A percentile compares a stretch with the other conserved stretches of the same genome.
Evolutionary conservation across 2,888 invertebrate species (phyloP).

Genomic region (Meghimatium bilineatum): DNA sequence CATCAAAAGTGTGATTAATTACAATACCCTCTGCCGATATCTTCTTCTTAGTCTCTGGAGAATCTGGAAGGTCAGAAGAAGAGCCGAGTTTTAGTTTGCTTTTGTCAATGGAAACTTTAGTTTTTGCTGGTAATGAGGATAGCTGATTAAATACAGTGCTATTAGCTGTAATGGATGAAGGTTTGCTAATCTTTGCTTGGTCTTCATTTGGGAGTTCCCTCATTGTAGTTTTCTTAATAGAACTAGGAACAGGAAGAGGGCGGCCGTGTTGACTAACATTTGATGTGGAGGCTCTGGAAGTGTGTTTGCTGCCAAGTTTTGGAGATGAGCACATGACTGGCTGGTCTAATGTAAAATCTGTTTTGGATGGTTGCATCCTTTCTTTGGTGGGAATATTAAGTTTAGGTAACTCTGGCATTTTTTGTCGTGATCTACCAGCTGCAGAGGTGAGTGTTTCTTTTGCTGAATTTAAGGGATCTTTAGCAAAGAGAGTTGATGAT

Average conservation of each 20-base stretch:
- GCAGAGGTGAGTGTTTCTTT: neutral
- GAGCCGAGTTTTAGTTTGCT: slow-evolving; percentile 56
- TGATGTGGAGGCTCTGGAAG: slow-evolving; percentile 1
- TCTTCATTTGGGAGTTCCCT: neutral
- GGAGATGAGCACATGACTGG: slow-evolving; percentile 46
- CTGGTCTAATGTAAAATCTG: neutral
- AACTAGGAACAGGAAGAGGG: neutral
- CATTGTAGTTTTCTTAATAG: neutral
- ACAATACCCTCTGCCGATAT: slow-evolving; percentile 66
- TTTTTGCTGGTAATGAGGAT: slow-evolving; percentile 30
- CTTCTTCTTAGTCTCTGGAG: slow-evolving; percentile 57
- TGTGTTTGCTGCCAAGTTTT: slow-evolving; percentile 19
- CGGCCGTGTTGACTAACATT: neutral
- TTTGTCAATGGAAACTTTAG: slow-evolving; percentile 63
- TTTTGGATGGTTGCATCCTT: neutral
- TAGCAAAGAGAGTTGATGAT: neutral
- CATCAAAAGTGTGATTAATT: slow-evolving; percentile 56
- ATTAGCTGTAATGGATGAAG: neutral
- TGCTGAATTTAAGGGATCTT: neutral
- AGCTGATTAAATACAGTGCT: neutral
- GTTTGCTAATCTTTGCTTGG: neutral
- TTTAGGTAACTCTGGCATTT: slow-evolving; percentile 50
- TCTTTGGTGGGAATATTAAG: slow-evolving; percentile 41
- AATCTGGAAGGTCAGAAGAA: slow-evolving; percentile 50
- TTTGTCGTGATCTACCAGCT: slow-evolving; percentile 23